Base-by-base conservation (phyloP, 1,140 invertebrate species). In the Hydropsyche tenuis region DNA sequence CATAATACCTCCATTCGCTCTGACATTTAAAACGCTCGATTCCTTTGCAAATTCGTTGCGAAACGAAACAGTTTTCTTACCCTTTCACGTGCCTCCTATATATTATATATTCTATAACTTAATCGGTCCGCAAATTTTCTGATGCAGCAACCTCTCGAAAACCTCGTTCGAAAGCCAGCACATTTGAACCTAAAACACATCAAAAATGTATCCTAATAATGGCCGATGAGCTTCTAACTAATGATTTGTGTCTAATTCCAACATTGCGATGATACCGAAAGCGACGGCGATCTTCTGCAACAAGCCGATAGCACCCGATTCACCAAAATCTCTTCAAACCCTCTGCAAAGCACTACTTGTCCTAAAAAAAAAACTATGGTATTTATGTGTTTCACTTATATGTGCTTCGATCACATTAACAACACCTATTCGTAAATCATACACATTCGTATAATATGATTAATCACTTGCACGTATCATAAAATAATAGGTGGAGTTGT, bases 371-470 rank as follows among this genome's bases (percentile, higher is more conserved):
- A 70, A 73, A 51, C 70, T 72, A 62, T 64, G 75, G 75, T 76
- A 76, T 76, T 76, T 76, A 76, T 76, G 71, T 76, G 16, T 76
- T 56, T 74, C 72, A 43, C 75, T 76, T 76, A 71, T 76, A 72
- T 74, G 75, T 76, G 72, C 75, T 73, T 68, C 18, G 18, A 22
- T n/a, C 56, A 20, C 23, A 25, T 20, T 60, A 60, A 60, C 56
- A 53, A 7, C 48, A 53, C 48, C 48, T 16, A 53, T 53, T 53
- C 16, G 14, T 53, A 3, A 16, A 16, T 53, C 48, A 18, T 18
- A 18, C 48, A 53, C 16, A 53, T 53, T 53, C 1, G 6, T 18
- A 53, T 53, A 18, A 48, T 18, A 48, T 14, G 20, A 25, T 27
- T 18, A 11, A 43, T 72, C 70, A 73, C 48, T 51, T 25, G 25